Evolutionary conservation across 2,113 vertebrate species (phyloP).

Genomic region (Cardinalis cardinalis): DNA sequence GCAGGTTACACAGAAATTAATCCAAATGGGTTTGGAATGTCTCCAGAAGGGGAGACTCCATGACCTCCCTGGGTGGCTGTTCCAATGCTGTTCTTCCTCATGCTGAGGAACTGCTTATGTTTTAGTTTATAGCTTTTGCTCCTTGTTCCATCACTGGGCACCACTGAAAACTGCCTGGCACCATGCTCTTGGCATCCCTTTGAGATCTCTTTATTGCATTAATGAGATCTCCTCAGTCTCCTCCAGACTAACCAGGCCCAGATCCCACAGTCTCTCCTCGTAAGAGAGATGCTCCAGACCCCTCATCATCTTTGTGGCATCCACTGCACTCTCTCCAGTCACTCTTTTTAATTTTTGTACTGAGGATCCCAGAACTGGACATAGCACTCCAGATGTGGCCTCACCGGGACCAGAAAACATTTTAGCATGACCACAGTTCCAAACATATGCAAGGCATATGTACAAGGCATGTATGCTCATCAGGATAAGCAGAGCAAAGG

Average conservation of each 20-base stretch:
- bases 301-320: neutral
- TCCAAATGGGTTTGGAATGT: neutral
- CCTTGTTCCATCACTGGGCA: neutral
- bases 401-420: neutral
- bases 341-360: neutral
- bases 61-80: neutral
- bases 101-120: neutral
- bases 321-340: neutral
- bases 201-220: neutral
- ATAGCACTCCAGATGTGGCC: neutral
- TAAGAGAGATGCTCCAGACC: neutral
- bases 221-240: neutral
- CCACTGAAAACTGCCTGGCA: neutral
- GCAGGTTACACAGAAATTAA: neutral
- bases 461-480: neutral
- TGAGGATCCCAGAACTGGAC: neutral
- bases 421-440: neutral
- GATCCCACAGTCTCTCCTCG: rapidly evolving
- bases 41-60: neutral
- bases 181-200: neutral
- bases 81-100: neutral
- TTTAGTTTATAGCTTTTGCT: neutral
- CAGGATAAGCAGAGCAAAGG: neutral
- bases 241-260: neutral
- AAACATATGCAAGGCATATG: neutral